Percentiles rank a stretch among this genome's conserved stretches.
phyloP scores from a whole-genome alignment of 2,888 invertebrate species.

The Furcula furcula region DNA sequence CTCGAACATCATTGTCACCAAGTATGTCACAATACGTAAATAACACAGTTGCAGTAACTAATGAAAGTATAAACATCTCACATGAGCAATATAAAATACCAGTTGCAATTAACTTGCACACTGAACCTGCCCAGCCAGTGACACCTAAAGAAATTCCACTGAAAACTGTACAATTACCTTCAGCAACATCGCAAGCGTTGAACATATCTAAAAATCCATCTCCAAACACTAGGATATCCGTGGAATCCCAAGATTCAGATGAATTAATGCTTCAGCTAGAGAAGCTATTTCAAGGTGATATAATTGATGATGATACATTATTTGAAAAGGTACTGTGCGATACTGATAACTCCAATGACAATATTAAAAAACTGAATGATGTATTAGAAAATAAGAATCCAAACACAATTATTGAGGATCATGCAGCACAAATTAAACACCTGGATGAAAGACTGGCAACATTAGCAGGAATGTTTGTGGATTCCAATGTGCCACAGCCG shows the following conservation, averaged over 20 bases:
- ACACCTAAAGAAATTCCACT: slow-evolving; percentile 10
- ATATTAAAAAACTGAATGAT: slow-evolving; percentile 23
- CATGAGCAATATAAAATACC: slow-evolving; percentile 29
- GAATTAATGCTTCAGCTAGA: slow-evolving; percentile 67
- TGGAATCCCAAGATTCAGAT: slow-evolving; percentile 54
- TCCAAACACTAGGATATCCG: slow-evolving; percentile 25
- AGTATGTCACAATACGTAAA: slow-evolving; percentile 13
- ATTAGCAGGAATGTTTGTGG: slow-evolving; percentile 49
- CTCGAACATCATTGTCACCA: slow-evolving; percentile 30
- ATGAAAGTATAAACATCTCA: slow-evolving; percentile 8
- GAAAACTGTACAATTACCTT: slow-evolving; percentile 8
- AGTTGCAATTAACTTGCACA: slow-evolving; percentile 31
- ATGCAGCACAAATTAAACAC: slow-evolving; percentile 54
- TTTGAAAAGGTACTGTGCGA: slow-evolving; percentile 59
- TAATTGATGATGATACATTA: slow-evolving; percentile 68
- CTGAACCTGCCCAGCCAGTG: slow-evolving; percentile 20
- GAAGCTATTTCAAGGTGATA: slow-evolving; percentile 64
- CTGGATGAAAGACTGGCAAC: slow-evolving; percentile 61
- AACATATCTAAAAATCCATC: slow-evolving; percentile 15
- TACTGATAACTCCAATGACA: slow-evolving; percentile 26
- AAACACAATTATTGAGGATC: slow-evolving; percentile 42
- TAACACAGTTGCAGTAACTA: slow-evolving; percentile 6
- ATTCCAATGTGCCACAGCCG: slow-evolving; percentile 33
- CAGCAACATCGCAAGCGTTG: slow-evolving; percentile 8
- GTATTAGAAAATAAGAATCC: slow-evolving; percentile 23